phyloP scores from a whole-genome alignment of 2,113 vertebrate species.

The Ovis canadensis region DNA sequence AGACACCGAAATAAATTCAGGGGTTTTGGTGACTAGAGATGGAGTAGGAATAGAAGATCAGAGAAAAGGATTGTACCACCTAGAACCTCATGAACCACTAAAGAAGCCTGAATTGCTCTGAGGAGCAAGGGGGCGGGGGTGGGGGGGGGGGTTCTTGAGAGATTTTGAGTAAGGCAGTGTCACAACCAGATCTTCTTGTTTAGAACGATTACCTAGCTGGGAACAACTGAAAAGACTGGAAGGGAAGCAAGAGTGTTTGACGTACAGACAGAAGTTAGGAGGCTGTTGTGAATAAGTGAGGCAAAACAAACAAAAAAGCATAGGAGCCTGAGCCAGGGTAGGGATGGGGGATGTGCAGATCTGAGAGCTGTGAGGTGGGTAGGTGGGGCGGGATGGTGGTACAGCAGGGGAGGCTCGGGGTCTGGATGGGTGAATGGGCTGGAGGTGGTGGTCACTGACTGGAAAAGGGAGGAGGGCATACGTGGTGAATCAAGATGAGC shows the following conservation, averaged over 20 bases:
- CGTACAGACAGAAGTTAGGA: background rate
- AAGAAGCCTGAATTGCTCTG: background rate
- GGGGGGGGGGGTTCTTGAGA: background rate
- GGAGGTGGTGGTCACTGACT: too few relatives aligned
- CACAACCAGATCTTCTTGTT: background rate
- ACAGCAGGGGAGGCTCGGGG: too few relatives aligned
- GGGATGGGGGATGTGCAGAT: background rate
- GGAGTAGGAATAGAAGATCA: background rate
- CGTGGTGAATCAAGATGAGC: background rate
- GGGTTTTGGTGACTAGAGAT: background rate
- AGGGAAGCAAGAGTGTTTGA: background rate
- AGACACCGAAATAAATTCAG: background rate
- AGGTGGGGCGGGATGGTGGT: background rate
- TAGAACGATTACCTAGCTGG: background rate
- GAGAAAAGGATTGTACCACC: background rate
- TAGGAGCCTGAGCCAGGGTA: background rate
- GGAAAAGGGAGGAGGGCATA: background rate
- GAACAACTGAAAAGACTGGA: background rate
- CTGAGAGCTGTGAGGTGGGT: background rate
- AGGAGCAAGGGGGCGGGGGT: background rate
- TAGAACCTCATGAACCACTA: background rate
- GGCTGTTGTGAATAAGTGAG: background rate
- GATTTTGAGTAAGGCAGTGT: background rate
- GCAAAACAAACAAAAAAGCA: background rate
- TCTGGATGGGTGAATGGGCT: background rate